These are phyloP conservation scores for Oreochromis niloticus DNA, from an alignment of 2,113 vertebrate species.

Conservation along the genomic window DNA sequence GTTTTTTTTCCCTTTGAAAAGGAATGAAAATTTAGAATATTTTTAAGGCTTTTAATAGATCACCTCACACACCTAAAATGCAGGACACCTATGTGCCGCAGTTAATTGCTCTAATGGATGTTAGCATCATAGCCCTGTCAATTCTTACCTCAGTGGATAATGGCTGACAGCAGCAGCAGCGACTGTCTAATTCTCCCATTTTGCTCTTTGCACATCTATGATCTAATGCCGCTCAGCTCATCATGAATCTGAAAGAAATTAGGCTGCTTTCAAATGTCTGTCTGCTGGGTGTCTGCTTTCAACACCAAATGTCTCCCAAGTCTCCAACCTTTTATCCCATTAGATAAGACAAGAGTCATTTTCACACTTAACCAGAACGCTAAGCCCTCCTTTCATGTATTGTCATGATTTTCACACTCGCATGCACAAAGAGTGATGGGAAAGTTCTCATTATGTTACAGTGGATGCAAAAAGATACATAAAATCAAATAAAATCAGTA, in stretches of 20 bases:
- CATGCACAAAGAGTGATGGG: not conserved
- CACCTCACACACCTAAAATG: slow-evolving; percentile 2
- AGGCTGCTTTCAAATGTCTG: slow-evolving; percentile 35
- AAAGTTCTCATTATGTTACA: not conserved
- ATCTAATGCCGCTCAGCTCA: slow-evolving; percentile 35
- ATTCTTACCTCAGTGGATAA: slow-evolving; percentile 6
- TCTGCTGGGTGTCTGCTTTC: slow-evolving; percentile 33
- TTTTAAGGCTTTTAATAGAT: slow-evolving; percentile 30
- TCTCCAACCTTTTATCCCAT: slow-evolving; percentile 1
- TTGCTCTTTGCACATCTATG: slow-evolving; percentile 16
- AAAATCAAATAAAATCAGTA: not conserved
- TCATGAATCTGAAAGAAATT: slow-evolving; percentile 21
- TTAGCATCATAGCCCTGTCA: slow-evolving; percentile 6
- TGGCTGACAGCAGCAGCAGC: slow-evolving; percentile 15
- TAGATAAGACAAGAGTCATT: slow-evolving; percentile 1
- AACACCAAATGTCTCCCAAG: slow-evolving; percentile 1
- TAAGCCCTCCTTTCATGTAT: not conserved
- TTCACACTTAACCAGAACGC: not conserved
- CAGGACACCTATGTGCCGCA: slow-evolving; percentile 1
- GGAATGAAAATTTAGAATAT: slow-evolving; percentile 11
- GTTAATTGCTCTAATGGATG: slow-evolving; percentile 58
- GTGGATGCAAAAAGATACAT: not conserved
- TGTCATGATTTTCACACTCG: not conserved
- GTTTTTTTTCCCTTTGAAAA: not conserved
- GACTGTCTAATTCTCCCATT: slow-evolving; percentile 19